phyloP scores from a whole-genome alignment of 2,888 invertebrate species.

The Strigamia maritima region DNA sequence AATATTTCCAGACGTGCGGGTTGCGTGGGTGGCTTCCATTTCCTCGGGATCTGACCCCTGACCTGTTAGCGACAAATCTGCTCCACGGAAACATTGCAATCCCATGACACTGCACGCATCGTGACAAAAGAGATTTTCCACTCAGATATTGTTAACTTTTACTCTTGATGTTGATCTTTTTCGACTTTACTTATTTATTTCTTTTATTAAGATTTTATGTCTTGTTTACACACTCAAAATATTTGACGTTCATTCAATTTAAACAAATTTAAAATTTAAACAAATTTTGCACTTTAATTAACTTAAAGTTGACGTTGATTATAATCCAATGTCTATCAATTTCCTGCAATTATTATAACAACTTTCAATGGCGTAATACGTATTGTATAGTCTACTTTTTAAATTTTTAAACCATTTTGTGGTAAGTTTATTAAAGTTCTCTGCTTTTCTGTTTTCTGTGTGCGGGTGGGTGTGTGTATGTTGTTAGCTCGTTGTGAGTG shows the following conservation, averaged over 20 bases:
- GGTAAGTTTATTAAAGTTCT: conserved; percentile 38
- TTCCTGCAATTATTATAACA: no score
- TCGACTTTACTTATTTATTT: background rate
- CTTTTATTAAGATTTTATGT: background rate
- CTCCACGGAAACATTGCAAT: conserved; percentile 34
- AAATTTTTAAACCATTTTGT: background rate
- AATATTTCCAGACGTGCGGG: background rate
- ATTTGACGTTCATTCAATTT: no score
- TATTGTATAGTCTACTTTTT: no score
- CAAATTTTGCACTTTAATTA: no score
- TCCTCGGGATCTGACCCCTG: conserved; percentile 35
- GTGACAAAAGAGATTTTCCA: conserved; percentile 28
- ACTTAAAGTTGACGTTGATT: no score
- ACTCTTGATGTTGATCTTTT: background rate
- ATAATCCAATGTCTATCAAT: no score
- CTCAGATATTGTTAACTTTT: conserved; percentile 20
- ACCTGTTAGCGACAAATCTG: conserved; percentile 37
- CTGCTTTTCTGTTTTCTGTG: background rate
- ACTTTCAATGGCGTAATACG: no score
- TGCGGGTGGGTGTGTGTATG: background rate
- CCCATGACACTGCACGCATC: conserved; percentile 23
- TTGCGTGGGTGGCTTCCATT: conserved; percentile 38
- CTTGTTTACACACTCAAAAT: no score
- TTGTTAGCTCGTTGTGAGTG: conserved; percentile 25
- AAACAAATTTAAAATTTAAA: no score